Base-by-base conservation (phyloP, 2,797 vertebrate species). In the Pagetopsis macropterus region DNA sequence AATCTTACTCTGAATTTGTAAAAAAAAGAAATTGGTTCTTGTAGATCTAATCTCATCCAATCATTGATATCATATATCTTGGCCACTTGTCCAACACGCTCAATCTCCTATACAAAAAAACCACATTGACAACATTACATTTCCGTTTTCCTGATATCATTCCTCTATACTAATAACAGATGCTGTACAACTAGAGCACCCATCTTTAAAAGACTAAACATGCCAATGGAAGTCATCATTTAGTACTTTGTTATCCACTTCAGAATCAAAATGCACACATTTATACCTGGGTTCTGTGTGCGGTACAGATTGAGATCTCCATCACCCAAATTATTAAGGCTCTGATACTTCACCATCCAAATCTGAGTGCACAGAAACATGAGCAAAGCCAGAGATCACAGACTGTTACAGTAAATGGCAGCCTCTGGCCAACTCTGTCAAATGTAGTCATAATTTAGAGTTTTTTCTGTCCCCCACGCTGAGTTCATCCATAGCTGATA, bases 351-450 rank as follows among this genome's bases (percentile, higher is more conserved):
- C 75, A 80, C 62, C 74, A 79, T 70, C 57, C 66, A 77, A 80
- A 70, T 70, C 50, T 27, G n/a, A 78, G 62, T 77, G 81, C 75
- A 81, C 19, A 68, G 56, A 77, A 75, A 77, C 59, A 46, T 57
- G 46, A 70, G 57, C 46, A 50, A 52, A 69, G 62, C 76, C 78
- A 84, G 76, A 76, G 37, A 77, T 70, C 76, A 21, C 57, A 72
- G 48, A 65, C 44, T 71, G 46, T 55, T 49, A 56, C 51, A 72
- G 69, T 72, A 56, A 79, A 75, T 70, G 68, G 52, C 78, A 82
- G 83, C 71, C 68, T 83, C 72, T 79, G 79, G 69, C 79, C 78
- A 11, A 75, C 23, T 54, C 72, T 78, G 85, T 77, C 86, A 82
- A 72, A 78, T 49, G 15, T 48, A 50, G 10, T 60, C 70, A 40